Conservation (phyloP, 2,797 vertebrate species). For the Coregonus suidteri region DNA sequence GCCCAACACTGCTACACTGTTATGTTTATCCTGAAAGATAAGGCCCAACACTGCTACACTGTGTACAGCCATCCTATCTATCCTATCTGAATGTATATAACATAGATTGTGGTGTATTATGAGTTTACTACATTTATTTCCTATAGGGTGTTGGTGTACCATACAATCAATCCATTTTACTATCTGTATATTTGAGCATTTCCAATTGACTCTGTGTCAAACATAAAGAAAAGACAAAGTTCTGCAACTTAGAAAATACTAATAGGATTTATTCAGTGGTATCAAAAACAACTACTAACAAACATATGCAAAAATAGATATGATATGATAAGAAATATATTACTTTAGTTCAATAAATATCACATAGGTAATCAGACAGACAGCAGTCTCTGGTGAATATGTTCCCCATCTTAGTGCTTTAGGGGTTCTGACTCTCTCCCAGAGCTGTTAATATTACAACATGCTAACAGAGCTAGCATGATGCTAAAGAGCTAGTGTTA, state of each 20-base stretch:
- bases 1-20: too few species aligned
- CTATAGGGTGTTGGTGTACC: neutral
- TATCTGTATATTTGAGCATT: neutral
- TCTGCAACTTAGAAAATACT: constrained; percentile 58
- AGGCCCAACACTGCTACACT: too few species aligned
- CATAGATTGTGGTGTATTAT: too few species aligned
- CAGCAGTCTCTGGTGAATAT: constrained; percentile 76
- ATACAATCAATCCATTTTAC: neutral
- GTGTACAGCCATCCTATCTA: too few species aligned
- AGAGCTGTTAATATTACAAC: constrained; percentile 45
- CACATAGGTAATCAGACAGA: constrained; percentile 72
- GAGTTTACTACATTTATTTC: too few species aligned
- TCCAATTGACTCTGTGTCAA: neutral
- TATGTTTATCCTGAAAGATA: too few species aligned
- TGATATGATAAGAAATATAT: constrained; percentile 86
- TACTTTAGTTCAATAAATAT: constrained; percentile 97
- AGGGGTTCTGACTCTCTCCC: constrained; percentile 68
- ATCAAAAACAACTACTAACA: constrained; percentile 76
- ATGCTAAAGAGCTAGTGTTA: too few species aligned
- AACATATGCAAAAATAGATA: constrained; percentile 77
- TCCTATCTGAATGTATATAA: too few species aligned
- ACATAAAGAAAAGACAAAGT: neutral
- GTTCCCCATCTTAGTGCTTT: constrained; percentile 78
- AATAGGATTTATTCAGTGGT: constrained; percentile 75
- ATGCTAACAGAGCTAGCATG: neutral